A percentile compares a stretch with the other conserved stretches of the same genome.
Evolutionary conservation across 2,797 vertebrate species (phyloP).

Genomic region (Pseudomugil tenellus): DNA sequence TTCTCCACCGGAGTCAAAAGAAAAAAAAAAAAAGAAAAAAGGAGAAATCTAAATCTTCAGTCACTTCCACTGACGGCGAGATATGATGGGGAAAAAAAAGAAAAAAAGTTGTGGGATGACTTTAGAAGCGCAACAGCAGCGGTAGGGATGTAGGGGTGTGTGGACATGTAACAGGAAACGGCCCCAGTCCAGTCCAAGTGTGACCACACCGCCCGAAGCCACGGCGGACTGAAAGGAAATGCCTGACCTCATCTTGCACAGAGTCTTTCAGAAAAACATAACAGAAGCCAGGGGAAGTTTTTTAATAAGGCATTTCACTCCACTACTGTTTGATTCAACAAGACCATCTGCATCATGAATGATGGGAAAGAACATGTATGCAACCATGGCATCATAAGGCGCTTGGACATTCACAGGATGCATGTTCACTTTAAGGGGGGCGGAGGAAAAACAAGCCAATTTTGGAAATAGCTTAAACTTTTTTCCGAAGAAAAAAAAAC

Average conservation of each 20-base stretch:
- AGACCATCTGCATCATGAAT: conserved; percentile 41
- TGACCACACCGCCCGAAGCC: conserved; percentile 10
- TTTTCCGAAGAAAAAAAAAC: conserved; percentile 52
- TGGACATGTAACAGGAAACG: neutral
- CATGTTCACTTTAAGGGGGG: conserved; percentile 11
- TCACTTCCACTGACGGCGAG: conserved; percentile 80
- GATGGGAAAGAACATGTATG: conserved; percentile 55
- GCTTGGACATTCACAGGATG: conserved; percentile 74
- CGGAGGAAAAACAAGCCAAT: conserved; percentile 14
- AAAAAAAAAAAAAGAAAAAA: conserved; percentile 57
- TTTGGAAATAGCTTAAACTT: conserved; percentile 30
- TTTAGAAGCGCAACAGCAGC: conserved; percentile 41
- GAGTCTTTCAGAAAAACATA: conserved; percentile 27
- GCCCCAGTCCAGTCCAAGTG: conserved; percentile 2
- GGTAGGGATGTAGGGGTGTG: conserved; percentile 9
- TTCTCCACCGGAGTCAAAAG: conserved; percentile 68
- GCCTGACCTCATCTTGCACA: conserved; percentile 40
- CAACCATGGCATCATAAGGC: conserved; percentile 71
- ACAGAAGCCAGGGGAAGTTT: conserved; percentile 33
- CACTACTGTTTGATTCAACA: conserved; percentile 53
- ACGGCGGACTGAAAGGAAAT: conserved; percentile 11
- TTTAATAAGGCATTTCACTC: conserved; percentile 76
- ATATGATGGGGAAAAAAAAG: conserved; percentile 83
- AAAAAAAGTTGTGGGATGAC: conserved; percentile 23
- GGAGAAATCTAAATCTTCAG: conserved; percentile 79